Evolutionary conservation across 2,888 invertebrate species (phyloP), one percentile per base, ranked within the genome.

Genomic region (Nomada flava): DNA sequence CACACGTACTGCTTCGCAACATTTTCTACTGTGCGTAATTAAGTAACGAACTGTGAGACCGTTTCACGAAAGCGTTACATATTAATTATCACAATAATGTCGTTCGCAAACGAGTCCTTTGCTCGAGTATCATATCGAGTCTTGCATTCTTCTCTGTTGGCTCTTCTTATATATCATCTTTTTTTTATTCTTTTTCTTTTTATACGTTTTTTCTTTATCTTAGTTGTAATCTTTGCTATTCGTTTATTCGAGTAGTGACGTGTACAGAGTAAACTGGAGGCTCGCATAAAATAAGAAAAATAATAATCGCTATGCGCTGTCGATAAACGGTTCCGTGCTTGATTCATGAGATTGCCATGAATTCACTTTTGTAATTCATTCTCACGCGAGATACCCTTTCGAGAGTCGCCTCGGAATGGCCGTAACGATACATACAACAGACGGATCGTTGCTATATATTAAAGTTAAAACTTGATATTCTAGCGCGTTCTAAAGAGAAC

Each of bases 181-280:
- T 36, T 36, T 36, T 36, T 36, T 7, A 36, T 36, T 36, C 7
- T 7, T 29, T 29, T 70, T 55, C 20, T 71, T 36, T 44, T 63
- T 67, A 60, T 68, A 20, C 53, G 57, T 75, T 52, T 23, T 50
- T 53, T 53, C 50, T 52, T 47, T 42, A 15, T 63, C 15, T 74
- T 55, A 71, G 53, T 57, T 57, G 2, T 26, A 36, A 59, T 79
- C 63, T 75, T 76, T 75, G 50, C 64, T 72, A 74, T 68, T 69
- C 79, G 26, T 80, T 76, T 87, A 47, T 75, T 75, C 70, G 67
- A 83, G 83, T 83, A 84, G 86, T 79, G 86, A 82, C 84, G 83
- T 87, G 82, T 88, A 85, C 83, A 84, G 86, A 86, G 88, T 88
- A 82, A 88, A 84, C 76, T 82, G 86, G 84, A 89, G 88, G 89